Base-by-base conservation (phyloP, 2,888 invertebrate genomes). In the Microdon myrmicae region DNA sequence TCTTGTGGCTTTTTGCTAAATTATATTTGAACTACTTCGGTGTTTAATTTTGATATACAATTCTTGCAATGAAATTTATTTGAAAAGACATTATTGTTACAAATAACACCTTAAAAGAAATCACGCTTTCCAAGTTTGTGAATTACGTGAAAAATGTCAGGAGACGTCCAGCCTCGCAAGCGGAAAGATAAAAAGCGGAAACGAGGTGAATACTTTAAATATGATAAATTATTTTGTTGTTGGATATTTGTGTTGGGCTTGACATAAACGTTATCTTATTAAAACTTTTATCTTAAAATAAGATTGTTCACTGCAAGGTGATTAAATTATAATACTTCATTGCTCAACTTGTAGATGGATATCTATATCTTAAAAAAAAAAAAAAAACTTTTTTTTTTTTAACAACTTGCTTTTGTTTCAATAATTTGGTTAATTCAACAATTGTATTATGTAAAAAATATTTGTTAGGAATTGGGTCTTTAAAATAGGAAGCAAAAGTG, bases 111-210 rank as follows among this genome's bases (percentile, higher is more conserved):
- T 31, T 38, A 14, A 37, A 41, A 28, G 32, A 25, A 28, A 10
- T 17, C 20, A 23, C 16, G 12, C 28, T 32, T 12, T 43, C 16
- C 14, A 34, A 44, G 14, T 29, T 44, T 43, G 31, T 54, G 31
- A 54, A 25, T 28, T 38, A 22, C 9, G 31, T 43, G 16, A 41
- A 85, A 79, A 80, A 92, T 92, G 92, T 92, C 91, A 78, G 90
- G 90, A 72, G 92, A 92, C 82, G 89, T 90, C 72, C 92, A 92
- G 81, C 90, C 90, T 75, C 87, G 90, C 75, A 92, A 90, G 81
- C 88, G 92, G 72, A 91, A 90, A 82, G 91, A 92, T 78, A 92
- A 90, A 81, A 87, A 86, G 77, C 90, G 87, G 81, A 92, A 89
- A 86, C 90, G 92, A 73, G 91, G 85, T 81, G 71, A 58, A 41